phyloP scores from a whole-genome alignment of 1,140 invertebrate species.

The Formica exsecta region DNA sequence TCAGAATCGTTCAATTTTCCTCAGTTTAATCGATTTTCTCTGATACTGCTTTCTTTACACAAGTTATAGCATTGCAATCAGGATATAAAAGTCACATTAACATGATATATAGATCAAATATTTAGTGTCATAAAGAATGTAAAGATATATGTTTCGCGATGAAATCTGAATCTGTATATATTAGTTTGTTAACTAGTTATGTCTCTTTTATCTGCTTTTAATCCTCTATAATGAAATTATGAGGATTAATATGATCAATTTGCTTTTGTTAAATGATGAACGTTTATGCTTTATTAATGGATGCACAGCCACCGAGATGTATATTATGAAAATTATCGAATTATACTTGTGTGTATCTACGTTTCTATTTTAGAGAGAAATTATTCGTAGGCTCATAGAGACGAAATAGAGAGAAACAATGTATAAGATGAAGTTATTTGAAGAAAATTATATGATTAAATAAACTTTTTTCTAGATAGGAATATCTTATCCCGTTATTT shows the following conservation, averaged over 20 bases:
- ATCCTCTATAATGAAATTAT: conserved; percentile 38
- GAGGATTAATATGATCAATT: conserved; percentile 24
- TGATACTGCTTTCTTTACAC: background rate
- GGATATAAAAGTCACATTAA: conserved; percentile 25
- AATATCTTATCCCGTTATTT: no score
- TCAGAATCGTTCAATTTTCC: background rate
- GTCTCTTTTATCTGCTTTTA: conserved; percentile 20
- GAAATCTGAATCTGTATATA: conserved; percentile 10
- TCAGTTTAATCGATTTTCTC: background rate
- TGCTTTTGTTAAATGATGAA: conserved; percentile 23
- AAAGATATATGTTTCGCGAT: conserved; percentile 1
- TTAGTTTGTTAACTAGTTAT: conserved; percentile 16
- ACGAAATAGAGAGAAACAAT: no score
- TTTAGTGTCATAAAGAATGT: conserved; percentile 13
- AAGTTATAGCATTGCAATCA: background rate
- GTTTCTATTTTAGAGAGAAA: no score
- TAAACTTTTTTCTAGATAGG: no score
- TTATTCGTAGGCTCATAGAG: no score
- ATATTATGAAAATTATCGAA: background rate
- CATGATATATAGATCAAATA: conserved; percentile 31
- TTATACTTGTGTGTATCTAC: background rate
- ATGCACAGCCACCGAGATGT: background rate
- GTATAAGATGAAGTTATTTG: no score
- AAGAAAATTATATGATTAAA: no score
- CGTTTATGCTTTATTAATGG: conserved; percentile 35